Evolutionary conservation across 2,888 invertebrate species (phyloP).

Genomic region (Colostygia pectinataria): DNA sequence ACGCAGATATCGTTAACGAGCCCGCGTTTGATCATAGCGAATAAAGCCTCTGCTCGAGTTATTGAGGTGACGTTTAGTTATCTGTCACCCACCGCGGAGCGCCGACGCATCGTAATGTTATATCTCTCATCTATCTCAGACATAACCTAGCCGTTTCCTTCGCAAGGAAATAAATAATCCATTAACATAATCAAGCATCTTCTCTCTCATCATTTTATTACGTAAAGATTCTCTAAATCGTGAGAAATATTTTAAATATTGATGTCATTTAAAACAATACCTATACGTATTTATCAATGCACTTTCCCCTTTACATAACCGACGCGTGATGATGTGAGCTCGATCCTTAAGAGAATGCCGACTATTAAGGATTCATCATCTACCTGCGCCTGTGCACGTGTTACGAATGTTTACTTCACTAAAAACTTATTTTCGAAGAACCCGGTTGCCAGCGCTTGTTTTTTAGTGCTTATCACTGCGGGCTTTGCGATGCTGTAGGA

Average conservation of each 20-base stretch:
- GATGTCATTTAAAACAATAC: constrained; percentile 39
- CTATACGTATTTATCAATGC: constrained; percentile 54
- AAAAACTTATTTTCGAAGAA: constrained; percentile 1
- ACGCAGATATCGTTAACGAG: no score
- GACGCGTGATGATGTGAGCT: constrained; percentile 61
- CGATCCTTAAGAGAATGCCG: constrained; percentile 54
- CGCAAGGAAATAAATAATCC: background rate
- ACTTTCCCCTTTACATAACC: constrained; percentile 74
- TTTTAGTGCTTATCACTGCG: background rate
- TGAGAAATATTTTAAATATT: constrained; percentile 31
- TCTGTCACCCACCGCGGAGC: no score
- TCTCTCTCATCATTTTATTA: constrained; percentile 21
- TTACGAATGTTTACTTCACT: constrained; percentile 27
- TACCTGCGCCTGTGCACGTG: constrained; percentile 37
- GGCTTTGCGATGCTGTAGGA: no score
- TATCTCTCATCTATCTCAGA: no score
- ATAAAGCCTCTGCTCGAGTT: no score
- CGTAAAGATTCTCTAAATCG: constrained; percentile 23
- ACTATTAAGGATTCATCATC: constrained; percentile 60
- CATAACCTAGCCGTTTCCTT: no score
- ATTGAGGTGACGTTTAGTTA: no score
- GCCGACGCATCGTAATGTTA: no score
- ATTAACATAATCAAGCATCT: constrained; percentile 15
- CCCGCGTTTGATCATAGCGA: no score
- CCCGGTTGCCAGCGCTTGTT: background rate